Evolutionary conservation across 2,797 vertebrate genomes (phyloP).

Genomic region (Notamacropus eugenii): DNA sequence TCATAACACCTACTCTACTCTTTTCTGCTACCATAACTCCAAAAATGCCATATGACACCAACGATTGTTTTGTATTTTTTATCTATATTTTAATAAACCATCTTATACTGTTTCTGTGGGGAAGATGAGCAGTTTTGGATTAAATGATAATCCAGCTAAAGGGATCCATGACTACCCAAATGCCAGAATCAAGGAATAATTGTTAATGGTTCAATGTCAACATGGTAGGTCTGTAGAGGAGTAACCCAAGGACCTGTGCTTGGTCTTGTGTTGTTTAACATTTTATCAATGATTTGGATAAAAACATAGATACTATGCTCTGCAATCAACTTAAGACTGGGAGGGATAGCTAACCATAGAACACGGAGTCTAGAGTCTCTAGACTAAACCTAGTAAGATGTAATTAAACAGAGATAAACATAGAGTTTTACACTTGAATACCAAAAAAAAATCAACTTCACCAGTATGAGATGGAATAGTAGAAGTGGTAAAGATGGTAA

Average conservation of each 20-base stretch:
- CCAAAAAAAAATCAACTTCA: neutral
- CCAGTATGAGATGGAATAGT: neutral
- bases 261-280: neutral
- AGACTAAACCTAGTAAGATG: neutral
- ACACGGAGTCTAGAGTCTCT: neutral
- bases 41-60: neutral
- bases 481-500: neutral
- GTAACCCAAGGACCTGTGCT: neutral
- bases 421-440: neutral
- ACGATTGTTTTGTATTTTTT: neutral
- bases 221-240: neutral
- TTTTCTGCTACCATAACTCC: neutral
- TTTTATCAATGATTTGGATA: neutral
- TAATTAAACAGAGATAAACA: neutral
- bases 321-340: neutral
- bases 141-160: neutral
- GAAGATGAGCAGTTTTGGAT: neutral
- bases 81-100: neutral
- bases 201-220: neutral
- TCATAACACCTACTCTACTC: neutral
- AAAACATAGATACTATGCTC: neutral
- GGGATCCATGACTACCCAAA: neutral
- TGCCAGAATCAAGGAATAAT: neutral
- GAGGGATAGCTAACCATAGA: neutral
- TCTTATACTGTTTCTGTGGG: neutral